Percentiles rank a stretch among this genome's conserved stretches.
Evolutionary conservation across 92 coral and sea anemone species (phyloP).

Genomic region (Actinernus sp.): DNA sequence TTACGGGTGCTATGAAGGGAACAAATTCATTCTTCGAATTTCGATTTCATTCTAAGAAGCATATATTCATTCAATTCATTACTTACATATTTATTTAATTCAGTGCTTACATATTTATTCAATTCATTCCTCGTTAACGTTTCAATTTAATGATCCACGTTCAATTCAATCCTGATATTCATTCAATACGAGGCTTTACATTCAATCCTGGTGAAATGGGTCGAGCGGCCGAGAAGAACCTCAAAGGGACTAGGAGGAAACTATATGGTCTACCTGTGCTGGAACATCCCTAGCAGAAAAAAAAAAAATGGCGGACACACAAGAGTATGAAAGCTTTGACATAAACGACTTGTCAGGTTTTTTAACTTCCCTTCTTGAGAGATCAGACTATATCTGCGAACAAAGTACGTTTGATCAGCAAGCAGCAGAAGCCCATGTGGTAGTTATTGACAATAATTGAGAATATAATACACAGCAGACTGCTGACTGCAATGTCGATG

Average conservation of each 20-base stretch:
- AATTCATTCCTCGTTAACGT: neutral
- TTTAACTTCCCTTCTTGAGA: slow-evolving; percentile 30
- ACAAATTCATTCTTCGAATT: too few species aligned
- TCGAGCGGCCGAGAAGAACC: too few species aligned
- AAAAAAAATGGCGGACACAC: too few species aligned
- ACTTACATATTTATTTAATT: neutral
- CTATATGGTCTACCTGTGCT: too few species aligned
- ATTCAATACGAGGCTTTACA: too few species aligned
- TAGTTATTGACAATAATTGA: slow-evolving; percentile 41
- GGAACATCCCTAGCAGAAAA: too few species aligned
- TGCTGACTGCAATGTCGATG: too few species aligned
- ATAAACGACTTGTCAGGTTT: slow-evolving; percentile 32
- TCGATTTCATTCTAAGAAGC: neutral
- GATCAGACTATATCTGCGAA: slow-evolving; percentile 1
- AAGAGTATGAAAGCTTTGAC: too few species aligned
- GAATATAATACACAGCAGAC: too few species aligned
- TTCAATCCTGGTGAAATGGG: too few species aligned
- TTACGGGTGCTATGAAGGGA: too few species aligned
- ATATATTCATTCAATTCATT: neutral
- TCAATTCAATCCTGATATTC: slow-evolving; percentile 1
- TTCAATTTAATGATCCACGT: neutral
- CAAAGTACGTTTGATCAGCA: neutral
- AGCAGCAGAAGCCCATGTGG: slow-evolving; percentile 10
- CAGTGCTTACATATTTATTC: neutral
- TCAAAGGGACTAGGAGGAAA: too few species aligned